These are phyloP conservation scores for Escarpia spicata DNA, from an alignment of 2,888 invertebrate genomes.

Conservation along the genomic window DNA sequence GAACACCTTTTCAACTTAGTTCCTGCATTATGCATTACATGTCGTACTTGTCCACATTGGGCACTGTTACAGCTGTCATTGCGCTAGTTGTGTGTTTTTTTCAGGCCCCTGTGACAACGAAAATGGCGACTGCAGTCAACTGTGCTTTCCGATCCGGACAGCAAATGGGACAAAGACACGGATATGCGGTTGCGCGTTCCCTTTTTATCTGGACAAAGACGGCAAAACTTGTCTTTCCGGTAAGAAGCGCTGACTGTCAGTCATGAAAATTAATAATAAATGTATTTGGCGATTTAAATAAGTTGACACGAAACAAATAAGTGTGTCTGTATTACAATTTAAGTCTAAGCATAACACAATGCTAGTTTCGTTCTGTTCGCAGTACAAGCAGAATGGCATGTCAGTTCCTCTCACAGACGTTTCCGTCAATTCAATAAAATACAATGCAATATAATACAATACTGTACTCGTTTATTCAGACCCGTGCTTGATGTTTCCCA, in stretches of 20 bases:
- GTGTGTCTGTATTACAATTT: background rate
- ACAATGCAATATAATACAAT: too few relatives aligned
- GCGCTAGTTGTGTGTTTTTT: background rate
- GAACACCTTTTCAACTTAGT: background rate
- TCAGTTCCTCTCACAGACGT: too few relatives aligned
- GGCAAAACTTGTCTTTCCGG: background rate
- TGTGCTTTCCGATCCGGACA: background rate
- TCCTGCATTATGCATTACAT: background rate
- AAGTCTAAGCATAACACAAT: too few relatives aligned
- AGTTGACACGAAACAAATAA: background rate
- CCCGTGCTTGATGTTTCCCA: too few relatives aligned
- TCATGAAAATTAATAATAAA: background rate
- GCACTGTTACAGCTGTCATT: background rate
- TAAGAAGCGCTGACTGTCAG: background rate
- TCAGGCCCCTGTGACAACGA: background rate
- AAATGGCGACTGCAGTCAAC: background rate
- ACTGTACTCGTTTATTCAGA: too few relatives aligned
- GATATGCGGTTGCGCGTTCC: background rate
- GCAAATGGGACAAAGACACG: background rate
- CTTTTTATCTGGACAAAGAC: conserved; percentile 12
- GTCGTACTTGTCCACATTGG: background rate
- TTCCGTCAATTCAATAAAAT: too few relatives aligned
- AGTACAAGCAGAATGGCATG: too few relatives aligned
- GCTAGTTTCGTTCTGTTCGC: too few relatives aligned
- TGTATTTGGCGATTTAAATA: background rate